A percentile compares a stretch with the other conserved stretches of the same genome.
Evolutionary conservation across 2,113 vertebrate genomes (phyloP).

Genomic region (Vidua macroura): DNA sequence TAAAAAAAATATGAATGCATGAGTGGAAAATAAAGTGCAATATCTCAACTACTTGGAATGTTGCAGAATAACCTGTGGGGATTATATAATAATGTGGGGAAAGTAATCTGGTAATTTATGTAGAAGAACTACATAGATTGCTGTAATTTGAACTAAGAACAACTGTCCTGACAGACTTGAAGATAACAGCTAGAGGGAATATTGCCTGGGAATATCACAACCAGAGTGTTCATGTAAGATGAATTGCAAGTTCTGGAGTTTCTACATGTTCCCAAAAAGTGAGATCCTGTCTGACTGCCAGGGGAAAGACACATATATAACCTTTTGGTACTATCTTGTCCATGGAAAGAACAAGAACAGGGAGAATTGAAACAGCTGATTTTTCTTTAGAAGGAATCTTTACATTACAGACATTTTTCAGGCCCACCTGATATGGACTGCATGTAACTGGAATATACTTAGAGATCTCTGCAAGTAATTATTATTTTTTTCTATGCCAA

Average conservation of each 20-base stretch:
- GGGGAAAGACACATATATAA: not conserved
- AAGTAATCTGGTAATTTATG: not conserved
- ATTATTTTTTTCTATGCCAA: not conserved
- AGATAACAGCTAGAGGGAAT: not conserved
- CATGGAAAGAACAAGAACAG: not conserved
- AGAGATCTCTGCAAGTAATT: not conserved
- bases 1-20: not conserved
- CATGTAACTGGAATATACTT: not conserved
- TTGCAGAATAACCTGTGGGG: not conserved
- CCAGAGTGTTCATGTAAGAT: not conserved
- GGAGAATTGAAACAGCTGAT: not conserved
- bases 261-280: not conserved
- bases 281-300: not conserved
- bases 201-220: not conserved
- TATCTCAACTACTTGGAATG: not conserved
- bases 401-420: not conserved
- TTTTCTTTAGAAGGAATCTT: not conserved
- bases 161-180: not conserved
- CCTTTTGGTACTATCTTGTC: not conserved
- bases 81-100: not conserved
- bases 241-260: not conserved
- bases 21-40: not conserved
- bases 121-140: not conserved
- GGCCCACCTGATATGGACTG: not conserved
- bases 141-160: not conserved